Evolutionary conservation across 2,888 invertebrate genomes (phyloP), one percentile per base, ranked within the genome.

Genomic region (Stomorhina lunata): DNA sequence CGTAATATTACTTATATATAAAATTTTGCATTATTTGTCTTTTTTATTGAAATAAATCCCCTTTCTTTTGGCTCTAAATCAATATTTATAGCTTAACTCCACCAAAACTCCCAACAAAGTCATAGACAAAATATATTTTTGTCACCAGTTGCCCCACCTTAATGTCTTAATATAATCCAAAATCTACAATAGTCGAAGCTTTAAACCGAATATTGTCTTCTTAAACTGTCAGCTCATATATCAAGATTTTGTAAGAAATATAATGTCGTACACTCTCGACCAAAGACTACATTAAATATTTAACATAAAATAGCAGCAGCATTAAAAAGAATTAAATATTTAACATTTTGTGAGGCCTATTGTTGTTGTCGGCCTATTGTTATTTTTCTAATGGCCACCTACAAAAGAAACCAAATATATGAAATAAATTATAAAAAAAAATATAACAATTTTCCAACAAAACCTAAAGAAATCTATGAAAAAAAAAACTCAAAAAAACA

Each of bases 211-310:
- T 79, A 78, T 79, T 75, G 78, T 76, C 79, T 53, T 75, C 75
- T 82, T 82, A 82, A 76, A 82, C 75, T 76, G 79, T 76, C 71
- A 66, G 53, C 65, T n/a, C 79, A 71, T 82, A 76, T 76, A 82
- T 82, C 79, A 82, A 76, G 79, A 76, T 82, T 82, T 71, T 20
- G 9, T 53, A 27, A 37, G 40, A 68, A 57, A 57, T 32, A 40
- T 10, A 40, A 50, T n/a, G 12, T n/a, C n/a, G n/a, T n/a, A n/a
- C n/a, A n/a, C n/a, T n/a, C n/a, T n/a, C n/a, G n/a, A n/a, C n/a
- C n/a, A n/a, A n/a, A n/a, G n/a, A n/a, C n/a, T n/a, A n/a, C n/a
- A n/a, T n/a, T n/a, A n/a, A n/a, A n/a, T n/a, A 48, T 22, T 6
- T 32, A 15, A 12, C 43, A 17, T 17, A n/a, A 15, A 17, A 12